Evolutionary conservation across 2,888 invertebrate genomes (phyloP), one percentile per base, ranked within the genome.

Genomic region (Camponotus fellah): DNA sequence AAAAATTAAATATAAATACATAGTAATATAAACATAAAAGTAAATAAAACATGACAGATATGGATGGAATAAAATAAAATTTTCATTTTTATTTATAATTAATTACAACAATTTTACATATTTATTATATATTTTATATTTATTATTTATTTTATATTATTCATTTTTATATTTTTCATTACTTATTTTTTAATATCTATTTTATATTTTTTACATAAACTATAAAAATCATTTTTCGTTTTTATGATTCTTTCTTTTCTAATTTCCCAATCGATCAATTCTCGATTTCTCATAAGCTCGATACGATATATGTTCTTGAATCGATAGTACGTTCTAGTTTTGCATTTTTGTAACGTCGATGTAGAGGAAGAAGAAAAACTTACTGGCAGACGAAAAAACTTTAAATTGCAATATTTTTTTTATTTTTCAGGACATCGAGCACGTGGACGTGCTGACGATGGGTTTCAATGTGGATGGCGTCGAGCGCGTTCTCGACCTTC

Each of bases 401-500:
- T 37, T 49, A 43, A 5, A 46, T 53, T 46, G 46, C 40, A 26
- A 69, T 26, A 26, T 46, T 40, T 37, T 26, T n/a, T 32, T 37
- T n/a, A 49, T n/a, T n/a, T 90, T 87, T 49, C 94, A 96, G 96
- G 95, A 95, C 83, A 95, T 95, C 69, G 92, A 94, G 46, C 96
- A 96, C 93, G 91, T 95, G 66, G 95, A 96, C 86, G 95, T 96
- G 92, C 92, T 97, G 94, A 96, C 96, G 87, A 95, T 98, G 92
- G 96, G 95, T 74, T 96, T 97, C 92, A 96, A 96, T 89, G 95
- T 97, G 86, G 96, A 97, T 90, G 97, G 97, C 68, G 96, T 96
- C 92, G 96, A 96, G 87, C 96, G 96, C 90, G 94, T 97, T 81
- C 95, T 98, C 90, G 97, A 98, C 94, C 96, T 98, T 84, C 96